phyloP scores from a whole-genome alignment of 2,113 vertebrate genomes.

The Melanostigma gelatinosum region DNA sequence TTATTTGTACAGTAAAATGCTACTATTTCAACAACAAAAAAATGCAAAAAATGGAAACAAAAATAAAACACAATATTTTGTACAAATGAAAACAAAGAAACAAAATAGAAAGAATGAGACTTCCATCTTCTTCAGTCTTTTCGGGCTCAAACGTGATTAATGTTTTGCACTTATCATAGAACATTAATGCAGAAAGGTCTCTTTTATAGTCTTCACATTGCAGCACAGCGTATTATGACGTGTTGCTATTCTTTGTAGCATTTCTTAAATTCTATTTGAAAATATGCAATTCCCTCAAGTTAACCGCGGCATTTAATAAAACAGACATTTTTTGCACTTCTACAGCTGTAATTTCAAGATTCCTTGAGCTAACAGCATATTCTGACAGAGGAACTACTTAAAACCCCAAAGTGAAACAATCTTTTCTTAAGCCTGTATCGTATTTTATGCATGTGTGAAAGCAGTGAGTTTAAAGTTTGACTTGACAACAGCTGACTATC shows the following conservation, averaged over 20 bases:
- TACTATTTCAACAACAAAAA: background rate
- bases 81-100: conserved; percentile 15
- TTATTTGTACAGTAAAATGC: conserved; percentile 33
- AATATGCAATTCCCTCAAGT: conserved; percentile 47
- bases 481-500: conserved; percentile 42
- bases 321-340: background rate
- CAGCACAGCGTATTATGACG: conserved; percentile 37
- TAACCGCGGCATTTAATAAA: conserved; percentile 28
- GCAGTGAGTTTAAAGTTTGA: conserved; percentile 42
- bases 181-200: conserved; percentile 39
- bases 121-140: conserved; percentile 36
- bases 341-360: background rate
- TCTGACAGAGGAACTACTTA: background rate
- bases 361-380: conserved; percentile 31
- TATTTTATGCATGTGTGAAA: conserved; percentile 47
- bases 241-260: background rate
- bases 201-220: conserved; percentile 12
- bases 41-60: conserved; percentile 20
- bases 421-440: conserved; percentile 14
- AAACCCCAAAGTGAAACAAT: background rate
- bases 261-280: conserved; percentile 32
- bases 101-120: conserved; percentile 23
- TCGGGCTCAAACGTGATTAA: background rate
- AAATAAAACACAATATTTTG: conserved; percentile 6
- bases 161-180: conserved; percentile 37